Evolutionary conservation across 2,113 vertebrate species (phyloP), one percentile per base, ranked within the genome.

Genomic region (Nicator chloris): DNA sequence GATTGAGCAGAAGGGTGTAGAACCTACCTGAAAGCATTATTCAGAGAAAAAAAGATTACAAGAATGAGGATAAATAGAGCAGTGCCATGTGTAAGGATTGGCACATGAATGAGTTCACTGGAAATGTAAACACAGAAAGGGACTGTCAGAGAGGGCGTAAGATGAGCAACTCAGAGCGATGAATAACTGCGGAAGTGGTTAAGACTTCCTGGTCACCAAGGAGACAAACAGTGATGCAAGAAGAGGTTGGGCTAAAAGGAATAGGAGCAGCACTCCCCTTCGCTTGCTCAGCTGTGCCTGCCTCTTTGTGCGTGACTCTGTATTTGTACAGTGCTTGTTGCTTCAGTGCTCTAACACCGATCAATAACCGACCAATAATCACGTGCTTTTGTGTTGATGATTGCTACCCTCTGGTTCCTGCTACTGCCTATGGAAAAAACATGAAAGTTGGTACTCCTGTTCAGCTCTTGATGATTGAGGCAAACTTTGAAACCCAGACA

Each of bases 91-190:
- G 39, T 68, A 71, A 89, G 13, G 26, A 84, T 0, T 68, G 28
- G 27, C 60, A 51, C 53, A 54, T 11, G 12, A 71, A 61, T 94
- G 83, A 93, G 47, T 39, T 83, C 49, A 70, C 0, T 78, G 50
- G 83, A 85, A 92, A 95, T 11, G 86, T 61, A 97, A 95, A 97
- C 77, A 94, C 3, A 7, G 63, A 80, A 85, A 82, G 23, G 39
- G 65, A 88, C 57, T 53, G 69, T 73, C 88, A 51, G 27, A 65
- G 64, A 68, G 64, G 79, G 31, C 2, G 7, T 51, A 35, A n/a
- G 45, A 82, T 79, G 90, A 94, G 71, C 47, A 68, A 71, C 63
- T 76, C 51, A 59, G 78, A 54, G 4, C 0, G 21, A 70, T 95
- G 90, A 95, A 1, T 96, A 96, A 92, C 49, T 7, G 9, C n/a